phyloP scores from a whole-genome alignment of 2,888 invertebrate species.

The Calameuta filiformis region DNA sequence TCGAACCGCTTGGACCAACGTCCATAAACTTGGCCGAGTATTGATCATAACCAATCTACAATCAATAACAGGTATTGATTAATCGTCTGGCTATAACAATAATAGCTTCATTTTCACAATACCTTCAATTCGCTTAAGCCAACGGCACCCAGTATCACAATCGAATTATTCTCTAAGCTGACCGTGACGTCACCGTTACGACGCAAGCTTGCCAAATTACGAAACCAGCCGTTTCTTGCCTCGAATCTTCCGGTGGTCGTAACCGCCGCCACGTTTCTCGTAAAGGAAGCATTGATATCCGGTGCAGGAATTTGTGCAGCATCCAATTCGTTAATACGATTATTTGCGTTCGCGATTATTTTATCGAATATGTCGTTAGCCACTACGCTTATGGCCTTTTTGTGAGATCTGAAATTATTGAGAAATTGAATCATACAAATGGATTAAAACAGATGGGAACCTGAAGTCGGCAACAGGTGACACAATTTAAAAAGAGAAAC shows the following conservation, averaged over 20 bases:
- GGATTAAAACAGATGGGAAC: not conserved
- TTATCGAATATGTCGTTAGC: slow-evolving; percentile 21
- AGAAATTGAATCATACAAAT: not conserved
- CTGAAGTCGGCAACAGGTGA: not conserved
- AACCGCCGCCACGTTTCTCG: slow-evolving; percentile 12
- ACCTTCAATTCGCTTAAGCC: slow-evolving; percentile 16
- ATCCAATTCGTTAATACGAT: slow-evolving; percentile 16
- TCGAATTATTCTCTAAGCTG: slow-evolving; percentile 7
- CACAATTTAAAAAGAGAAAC: not conserved
- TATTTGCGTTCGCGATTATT: slow-evolving; percentile 18
- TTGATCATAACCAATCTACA: slow-evolving; percentile 15
- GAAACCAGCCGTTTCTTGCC: slow-evolving; percentile 14
- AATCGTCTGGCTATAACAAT: not conserved
- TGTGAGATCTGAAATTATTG: slow-evolving; percentile 14
- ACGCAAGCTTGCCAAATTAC: slow-evolving; percentile 9
- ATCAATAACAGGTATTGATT: not conserved
- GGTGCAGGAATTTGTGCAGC: slow-evolving; percentile 9
- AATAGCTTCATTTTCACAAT: not conserved
- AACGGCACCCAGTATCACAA: slow-evolving; percentile 14
- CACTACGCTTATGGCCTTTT: slow-evolving; percentile 15
- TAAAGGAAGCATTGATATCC: slow-evolving; percentile 18
- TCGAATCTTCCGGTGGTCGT: slow-evolving; percentile 16
- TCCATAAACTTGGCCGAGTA: slow-evolving; percentile 19
- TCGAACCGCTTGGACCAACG: slow-evolving; percentile 11
- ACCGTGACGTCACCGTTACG: slow-evolving; percentile 18